Evolutionary conservation across 2,888 invertebrate species (phyloP).

Genomic region (Rhamphomyia laevipes): DNA sequence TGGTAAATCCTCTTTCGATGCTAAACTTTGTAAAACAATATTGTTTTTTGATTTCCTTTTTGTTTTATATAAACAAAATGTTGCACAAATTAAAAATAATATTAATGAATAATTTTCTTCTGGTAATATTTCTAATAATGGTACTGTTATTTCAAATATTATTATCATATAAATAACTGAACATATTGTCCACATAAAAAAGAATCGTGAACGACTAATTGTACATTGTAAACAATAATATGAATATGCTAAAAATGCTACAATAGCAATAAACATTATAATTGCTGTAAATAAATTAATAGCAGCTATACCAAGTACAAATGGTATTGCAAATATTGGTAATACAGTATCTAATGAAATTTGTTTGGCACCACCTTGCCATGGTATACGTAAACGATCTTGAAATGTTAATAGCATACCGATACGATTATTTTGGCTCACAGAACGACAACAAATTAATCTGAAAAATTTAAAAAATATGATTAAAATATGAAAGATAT

Average conservation of each 20-base stretch:
- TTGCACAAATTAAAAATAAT: slow-evolving; percentile 19
- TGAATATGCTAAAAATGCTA: slow-evolving; percentile 25
- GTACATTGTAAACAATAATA: slow-evolving; percentile 23
- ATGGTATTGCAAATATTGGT: slow-evolving; percentile 40
- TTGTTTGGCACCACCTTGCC: slow-evolving; percentile 47
- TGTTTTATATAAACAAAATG: slow-evolving; percentile 25
- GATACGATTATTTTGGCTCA: slow-evolving; percentile 21
- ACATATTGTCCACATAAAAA: slow-evolving; percentile 60
- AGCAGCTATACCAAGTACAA: slow-evolving; percentile 39
- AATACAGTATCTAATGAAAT: slow-evolving; percentile 40
- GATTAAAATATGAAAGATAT: neutral
- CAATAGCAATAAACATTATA: slow-evolving; percentile 26
- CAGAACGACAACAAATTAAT: slow-evolving; percentile 21
- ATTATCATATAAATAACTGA: slow-evolving; percentile 53
- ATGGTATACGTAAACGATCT: slow-evolving; percentile 46
- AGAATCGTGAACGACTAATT: slow-evolving; percentile 52
- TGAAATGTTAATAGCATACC: slow-evolving; percentile 40
- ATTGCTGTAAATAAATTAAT: slow-evolving; percentile 35
- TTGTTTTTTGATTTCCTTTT: slow-evolving; percentile 26
- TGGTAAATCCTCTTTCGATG: slow-evolving; percentile 29
- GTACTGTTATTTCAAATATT: slow-evolving; percentile 62
- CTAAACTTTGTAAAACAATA: slow-evolving; percentile 26
- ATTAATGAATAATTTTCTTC: slow-evolving; percentile 51
- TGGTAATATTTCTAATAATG: slow-evolving; percentile 55
- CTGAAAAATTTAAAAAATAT: slow-evolving; percentile 13